Evolutionary conservation across 1,140 invertebrate species (phyloP), one percentile per base, ranked within the genome.

Genomic region (Bacillus rossius): DNA sequence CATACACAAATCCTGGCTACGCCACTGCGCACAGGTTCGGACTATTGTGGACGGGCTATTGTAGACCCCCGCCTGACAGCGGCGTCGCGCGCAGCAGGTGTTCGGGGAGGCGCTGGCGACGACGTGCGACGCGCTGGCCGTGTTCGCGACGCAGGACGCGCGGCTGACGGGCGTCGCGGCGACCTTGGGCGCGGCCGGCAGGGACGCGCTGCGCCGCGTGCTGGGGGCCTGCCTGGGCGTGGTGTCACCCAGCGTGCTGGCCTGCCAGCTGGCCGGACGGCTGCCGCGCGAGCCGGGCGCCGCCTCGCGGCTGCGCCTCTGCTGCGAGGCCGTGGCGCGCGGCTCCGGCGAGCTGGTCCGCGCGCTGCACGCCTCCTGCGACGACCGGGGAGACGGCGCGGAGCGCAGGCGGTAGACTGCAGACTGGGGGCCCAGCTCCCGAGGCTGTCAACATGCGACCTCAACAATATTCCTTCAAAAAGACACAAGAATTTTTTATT

Each of bases 21-120:
- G n/a, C n/a, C n/a, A n/a, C n/a, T n/a, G n/a, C n/a, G n/a, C n/a
- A n/a, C n/a, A n/a, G n/a, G n/a, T n/a, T n/a, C n/a, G n/a, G n/a
- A n/a, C n/a, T n/a, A n/a, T n/a, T n/a, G n/a, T n/a, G n/a, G n/a
- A n/a, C n/a, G n/a, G n/a, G n/a, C n/a, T n/a, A n/a, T n/a, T n/a
- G n/a, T n/a, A n/a, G n/a, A n/a, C n/a, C 17, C n/a, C 17, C n/a
- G 23, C 5, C 43, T 19, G 43, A 45, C 13, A 8, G 25, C 16
- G 17, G n/a, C 8, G 10, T 16, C 4, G 49, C 51, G n/a, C 16
- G 4, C n/a, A 17, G 1, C 42, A 59, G 57, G 57, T 59, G 13
- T 59, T 59, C 47, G 57, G 57, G 5, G 57, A 59, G 54, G 57
- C 49, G 8, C 57, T 59, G 37, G 54, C 51, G 1, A 59, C 57